Percentiles rank a stretch among this genome's conserved stretches.
phyloP scores from a whole-genome alignment of 64 coral and sea anemone species.

The Platygyra sinensis region DNA sequence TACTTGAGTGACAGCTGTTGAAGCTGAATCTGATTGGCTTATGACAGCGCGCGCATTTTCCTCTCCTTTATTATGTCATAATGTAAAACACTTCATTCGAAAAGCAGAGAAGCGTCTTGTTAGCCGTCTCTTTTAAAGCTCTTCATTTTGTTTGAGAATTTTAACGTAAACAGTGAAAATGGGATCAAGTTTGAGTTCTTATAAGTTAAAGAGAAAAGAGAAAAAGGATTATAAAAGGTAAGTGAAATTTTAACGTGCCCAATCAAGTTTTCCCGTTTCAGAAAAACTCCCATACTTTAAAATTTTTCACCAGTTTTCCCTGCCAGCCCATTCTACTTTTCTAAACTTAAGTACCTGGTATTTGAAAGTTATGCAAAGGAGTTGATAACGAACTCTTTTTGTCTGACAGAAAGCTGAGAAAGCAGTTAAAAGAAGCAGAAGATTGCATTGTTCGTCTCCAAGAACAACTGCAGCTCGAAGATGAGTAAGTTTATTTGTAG shows the following conservation, averaged over 20 bases:
- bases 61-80: constrained; percentile 17
- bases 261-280: neutral
- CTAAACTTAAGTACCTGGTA: too few species aligned
- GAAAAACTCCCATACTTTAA: too few species aligned
- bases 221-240: constrained; percentile 6
- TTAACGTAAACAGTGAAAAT: neutral
- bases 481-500: constrained; percentile 9
- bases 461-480: neutral
- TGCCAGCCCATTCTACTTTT: neutral
- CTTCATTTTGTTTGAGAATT: neutral
- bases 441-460: neutral
- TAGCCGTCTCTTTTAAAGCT: constrained; percentile 18
- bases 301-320: neutral
- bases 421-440: neutral
- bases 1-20: neutral
- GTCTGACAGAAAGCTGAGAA: neutral
- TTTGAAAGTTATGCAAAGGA: too few species aligned
- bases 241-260: neutral
- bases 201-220: neutral
- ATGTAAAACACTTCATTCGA: neutral
- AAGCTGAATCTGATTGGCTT: constrained; percentile 12
- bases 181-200: neutral
- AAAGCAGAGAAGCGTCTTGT: neutral
- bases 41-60: constrained; percentile 3
- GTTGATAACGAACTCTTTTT: neutral